These are phyloP conservation scores for Drosophila ohnishii DNA, from an alignment of 1,140 invertebrate species.

Conservation along the genomic window DNA sequence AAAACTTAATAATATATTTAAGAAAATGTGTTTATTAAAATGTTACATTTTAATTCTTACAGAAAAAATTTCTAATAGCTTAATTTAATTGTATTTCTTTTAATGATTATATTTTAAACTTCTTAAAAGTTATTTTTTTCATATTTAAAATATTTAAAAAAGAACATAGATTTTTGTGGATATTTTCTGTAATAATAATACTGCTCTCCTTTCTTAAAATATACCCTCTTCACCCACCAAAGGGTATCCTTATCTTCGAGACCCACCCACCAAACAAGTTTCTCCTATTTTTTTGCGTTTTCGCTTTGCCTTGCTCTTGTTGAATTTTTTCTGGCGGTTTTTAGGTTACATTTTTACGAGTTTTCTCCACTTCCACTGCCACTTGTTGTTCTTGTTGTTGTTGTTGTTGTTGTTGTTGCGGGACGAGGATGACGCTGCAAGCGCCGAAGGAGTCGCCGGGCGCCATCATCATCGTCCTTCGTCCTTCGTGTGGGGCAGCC, in stretches of 20 bases:
- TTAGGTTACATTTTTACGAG: slow-evolving; percentile 83
- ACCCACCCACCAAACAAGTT: too few species aligned
- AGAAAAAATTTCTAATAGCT: too few species aligned
- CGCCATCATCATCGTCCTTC: slow-evolving; percentile 50
- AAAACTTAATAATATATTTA: not conserved
- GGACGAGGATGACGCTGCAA: slow-evolving; percentile 43
- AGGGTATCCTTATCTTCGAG: not conserved
- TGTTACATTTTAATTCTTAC: too few species aligned
- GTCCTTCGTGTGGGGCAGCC: slow-evolving; percentile 62
- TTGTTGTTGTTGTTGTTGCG: slow-evolving; percentile 21
- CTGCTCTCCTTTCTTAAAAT: not conserved
- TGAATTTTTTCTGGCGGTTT: slow-evolving; percentile 82
- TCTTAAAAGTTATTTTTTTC: too few species aligned
- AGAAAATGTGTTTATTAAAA: not conserved
- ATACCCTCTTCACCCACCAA: not conserved
- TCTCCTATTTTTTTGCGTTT: slow-evolving; percentile 21
- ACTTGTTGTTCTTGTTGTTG: slow-evolving; percentile 38
- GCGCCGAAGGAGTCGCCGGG: slow-evolving; percentile 51
- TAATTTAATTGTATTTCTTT: too few species aligned
- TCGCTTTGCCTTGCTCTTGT: slow-evolving; percentile 51
- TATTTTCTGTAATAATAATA: too few species aligned
- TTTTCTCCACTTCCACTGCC: slow-evolving; percentile 67
- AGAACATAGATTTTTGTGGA: too few species aligned
- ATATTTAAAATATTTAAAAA: too few species aligned
- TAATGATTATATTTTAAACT: too few species aligned